A percentile compares a stretch with the other conserved stretches of the same genome.
These are phyloP conservation scores for Tetraodon nigroviridis DNA, from an alignment of 2,113 vertebrate species.

Conservation along the genomic window DNA sequence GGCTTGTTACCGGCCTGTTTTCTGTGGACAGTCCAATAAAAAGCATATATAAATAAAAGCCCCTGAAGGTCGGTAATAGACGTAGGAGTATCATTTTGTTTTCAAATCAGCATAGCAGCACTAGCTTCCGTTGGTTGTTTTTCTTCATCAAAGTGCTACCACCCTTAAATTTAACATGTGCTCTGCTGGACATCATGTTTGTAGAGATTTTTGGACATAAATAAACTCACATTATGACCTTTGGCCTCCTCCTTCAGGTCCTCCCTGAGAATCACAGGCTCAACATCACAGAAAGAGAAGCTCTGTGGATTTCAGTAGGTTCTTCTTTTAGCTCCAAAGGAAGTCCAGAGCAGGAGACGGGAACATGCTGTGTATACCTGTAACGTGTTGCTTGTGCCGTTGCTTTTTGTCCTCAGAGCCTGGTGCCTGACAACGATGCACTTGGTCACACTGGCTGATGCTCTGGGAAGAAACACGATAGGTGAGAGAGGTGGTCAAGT, in stretches of 20 bases:
- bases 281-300: slow-evolving; percentile 79
- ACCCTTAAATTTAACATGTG: no score
- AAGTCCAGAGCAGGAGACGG: background rate
- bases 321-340: background rate
- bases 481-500: background rate
- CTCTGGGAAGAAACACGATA: slow-evolving; percentile 39
- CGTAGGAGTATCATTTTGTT: no score
- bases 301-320: slow-evolving; percentile 59
- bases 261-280: slow-evolving; percentile 75
- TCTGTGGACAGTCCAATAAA: background rate
- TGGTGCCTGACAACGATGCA: slow-evolving; percentile 75
- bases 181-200: no score
- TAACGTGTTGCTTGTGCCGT: slow-evolving; percentile 59
- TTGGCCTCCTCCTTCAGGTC: slow-evolving; percentile 78
- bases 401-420: slow-evolving; percentile 49
- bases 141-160: no score
- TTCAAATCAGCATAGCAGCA: no score
- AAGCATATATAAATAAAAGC: no score
- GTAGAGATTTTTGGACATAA: no score
- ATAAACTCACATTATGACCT: slow-evolving; percentile 75
- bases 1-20: background rate
- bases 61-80: no score
- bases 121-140: no score
- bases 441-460: slow-evolving; percentile 54
- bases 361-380: slow-evolving; percentile 52